phyloP scores from a whole-genome alignment of 1,140 invertebrate species.

The Aricia agestis region DNA sequence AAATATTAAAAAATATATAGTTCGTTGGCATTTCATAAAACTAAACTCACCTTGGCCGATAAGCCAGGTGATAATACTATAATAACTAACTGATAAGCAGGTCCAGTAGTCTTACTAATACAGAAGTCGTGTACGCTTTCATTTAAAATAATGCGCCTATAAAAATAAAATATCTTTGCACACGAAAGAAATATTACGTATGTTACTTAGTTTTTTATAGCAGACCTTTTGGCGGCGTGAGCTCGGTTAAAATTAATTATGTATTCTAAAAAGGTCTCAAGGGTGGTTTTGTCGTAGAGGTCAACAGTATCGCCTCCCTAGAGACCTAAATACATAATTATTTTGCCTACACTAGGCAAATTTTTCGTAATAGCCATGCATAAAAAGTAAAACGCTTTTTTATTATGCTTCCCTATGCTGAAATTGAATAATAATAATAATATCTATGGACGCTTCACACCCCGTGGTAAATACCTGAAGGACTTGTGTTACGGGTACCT shows the following conservation, averaged over 20 bases:
- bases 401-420: too few relatives aligned
- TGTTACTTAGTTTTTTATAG: not conserved
- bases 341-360: not conserved
- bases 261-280: not conserved
- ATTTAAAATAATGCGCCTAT: not conserved
- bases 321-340: conserved; percentile 1
- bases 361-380: not conserved
- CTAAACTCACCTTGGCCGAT: too few relatives aligned
- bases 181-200: not conserved
- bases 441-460: too few relatives aligned
- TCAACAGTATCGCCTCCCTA: not conserved
- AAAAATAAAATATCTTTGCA: not conserved
- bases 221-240: not conserved
- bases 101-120: too few relatives aligned
- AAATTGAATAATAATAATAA: too few relatives aligned
- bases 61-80: too few relatives aligned
- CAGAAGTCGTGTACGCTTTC: not conserved
- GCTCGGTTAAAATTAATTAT: not conserved
- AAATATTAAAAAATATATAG: too few relatives aligned
- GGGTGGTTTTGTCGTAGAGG: not conserved
- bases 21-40: too few relatives aligned
- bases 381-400: too few relatives aligned
- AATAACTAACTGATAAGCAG: too few relatives aligned
- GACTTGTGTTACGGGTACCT: too few relatives aligned
- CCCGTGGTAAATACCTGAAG: too few relatives aligned